Percentiles rank a stretch among this genome's conserved stretches.
These are phyloP conservation scores for Gymnoscelis rufifasciata DNA, from an alignment of 2,888 invertebrate species.

Conservation along the genomic window DNA sequence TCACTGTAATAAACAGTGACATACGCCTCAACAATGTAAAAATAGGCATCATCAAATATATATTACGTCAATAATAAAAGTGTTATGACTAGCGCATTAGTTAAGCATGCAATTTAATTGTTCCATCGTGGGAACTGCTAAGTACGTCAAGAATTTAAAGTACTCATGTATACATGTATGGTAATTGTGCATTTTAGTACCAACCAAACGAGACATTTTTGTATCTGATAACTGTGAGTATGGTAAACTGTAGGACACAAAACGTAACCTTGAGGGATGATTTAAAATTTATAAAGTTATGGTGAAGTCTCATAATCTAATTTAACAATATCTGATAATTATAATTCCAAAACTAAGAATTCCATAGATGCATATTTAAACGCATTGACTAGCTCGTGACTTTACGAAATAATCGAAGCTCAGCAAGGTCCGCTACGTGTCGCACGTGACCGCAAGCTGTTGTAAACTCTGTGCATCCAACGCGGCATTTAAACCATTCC, in stretches of 20 bases:
- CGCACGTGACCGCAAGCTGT: conserved; percentile 24
- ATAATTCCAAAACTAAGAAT: too few species aligned
- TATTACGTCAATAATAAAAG: conserved; percentile 35
- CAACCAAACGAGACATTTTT: too few species aligned
- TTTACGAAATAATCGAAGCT: conserved; percentile 27
- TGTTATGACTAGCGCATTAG: conserved; percentile 29
- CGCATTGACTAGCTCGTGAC: conserved; percentile 20
- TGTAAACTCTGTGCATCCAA: conserved; percentile 24
- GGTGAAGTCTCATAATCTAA: too few species aligned
- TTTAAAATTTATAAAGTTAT: too few species aligned
- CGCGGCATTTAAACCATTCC: conserved; percentile 12
- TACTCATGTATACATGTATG: conserved; percentile 12
- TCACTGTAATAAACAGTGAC: conserved; percentile 17
- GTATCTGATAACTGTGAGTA: too few species aligned
- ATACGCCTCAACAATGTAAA: conserved; percentile 8
- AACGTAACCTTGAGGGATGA: background rate
- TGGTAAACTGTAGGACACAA: too few species aligned
- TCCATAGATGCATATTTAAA: background rate
- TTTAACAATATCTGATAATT: too few species aligned
- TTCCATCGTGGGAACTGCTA: conserved; percentile 36
- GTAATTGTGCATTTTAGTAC: too few species aligned
- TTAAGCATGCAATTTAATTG: conserved; percentile 25
- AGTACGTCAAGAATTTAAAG: conserved; percentile 29
- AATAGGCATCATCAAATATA: conserved; percentile 31
- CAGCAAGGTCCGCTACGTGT: conserved; percentile 25